Conservation (phyloP, 2,888 invertebrate species). For the Entomobrya multifasciata region DNA sequence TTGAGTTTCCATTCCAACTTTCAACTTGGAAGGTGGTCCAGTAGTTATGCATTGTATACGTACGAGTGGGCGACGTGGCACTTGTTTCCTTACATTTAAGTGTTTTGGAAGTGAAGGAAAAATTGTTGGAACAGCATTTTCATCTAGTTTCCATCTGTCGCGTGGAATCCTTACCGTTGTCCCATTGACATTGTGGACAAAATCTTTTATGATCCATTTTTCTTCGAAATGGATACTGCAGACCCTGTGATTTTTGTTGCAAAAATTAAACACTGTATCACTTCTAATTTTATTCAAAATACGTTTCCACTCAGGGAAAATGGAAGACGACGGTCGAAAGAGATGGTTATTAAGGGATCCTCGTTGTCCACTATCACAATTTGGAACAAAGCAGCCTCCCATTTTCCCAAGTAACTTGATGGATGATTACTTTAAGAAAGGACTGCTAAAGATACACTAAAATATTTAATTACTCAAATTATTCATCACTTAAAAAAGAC, state of each 20-base stretch:
- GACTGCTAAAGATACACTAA: too few relatives aligned
- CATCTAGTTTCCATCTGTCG: not conserved
- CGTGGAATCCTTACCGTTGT: not conserved
- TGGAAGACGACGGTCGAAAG: not conserved
- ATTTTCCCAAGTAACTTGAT: too few relatives aligned
- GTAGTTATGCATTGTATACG: not conserved
- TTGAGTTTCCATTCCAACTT: too few relatives aligned
- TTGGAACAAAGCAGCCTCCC: slow-evolving; percentile 46
- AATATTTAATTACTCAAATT: too few relatives aligned
- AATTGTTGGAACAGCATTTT: not conserved
- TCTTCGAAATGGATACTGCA: slow-evolving; percentile 30
- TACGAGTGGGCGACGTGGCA: not conserved
- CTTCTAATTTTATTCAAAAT: not conserved
- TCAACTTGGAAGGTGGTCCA: too few relatives aligned
- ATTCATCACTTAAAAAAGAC: too few relatives aligned
- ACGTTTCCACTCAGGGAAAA: not conserved
- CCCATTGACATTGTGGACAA: not conserved
- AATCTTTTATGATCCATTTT: not conserved
- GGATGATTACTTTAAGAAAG: too few relatives aligned
- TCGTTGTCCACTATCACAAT: slow-evolving; percentile 27
- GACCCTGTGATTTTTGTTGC: not conserved
- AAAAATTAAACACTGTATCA: not conserved
- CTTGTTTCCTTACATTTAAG: too few relatives aligned
- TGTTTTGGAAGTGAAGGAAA: not conserved
- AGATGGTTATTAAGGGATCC: not conserved